Evolutionary conservation across 2,888 invertebrate genomes (phyloP).

Genomic region (Eupeodes luniger): DNA sequence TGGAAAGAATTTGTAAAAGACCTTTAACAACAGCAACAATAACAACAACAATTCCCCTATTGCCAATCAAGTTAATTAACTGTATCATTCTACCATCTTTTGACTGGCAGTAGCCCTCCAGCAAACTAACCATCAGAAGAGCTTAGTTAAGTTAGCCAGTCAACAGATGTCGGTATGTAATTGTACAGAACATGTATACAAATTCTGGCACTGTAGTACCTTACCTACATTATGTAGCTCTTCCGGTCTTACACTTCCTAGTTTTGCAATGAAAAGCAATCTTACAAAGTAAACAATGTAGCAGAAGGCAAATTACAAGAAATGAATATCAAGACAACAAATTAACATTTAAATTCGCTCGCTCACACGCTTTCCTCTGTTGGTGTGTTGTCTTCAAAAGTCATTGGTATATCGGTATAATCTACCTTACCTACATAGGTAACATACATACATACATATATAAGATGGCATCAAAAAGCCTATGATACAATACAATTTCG

Average conservation of each 20-base stretch:
- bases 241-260: slow-evolving; percentile 70
- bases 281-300: slow-evolving; percentile 66
- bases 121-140: not conserved
- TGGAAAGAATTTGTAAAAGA: not conserved
- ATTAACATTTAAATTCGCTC: slow-evolving; percentile 67
- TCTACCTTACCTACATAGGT: not conserved
- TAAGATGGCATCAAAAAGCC: not conserved
- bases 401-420: too few species aligned
- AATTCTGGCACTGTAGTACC: not conserved
- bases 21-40: not conserved
- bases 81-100: slow-evolving; percentile 27
- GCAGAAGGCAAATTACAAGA: slow-evolving; percentile 66
- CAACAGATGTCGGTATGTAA: not conserved
- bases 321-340: slow-evolving; percentile 61
- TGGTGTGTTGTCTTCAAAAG: too few species aligned
- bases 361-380: not conserved
- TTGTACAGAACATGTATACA: not conserved
- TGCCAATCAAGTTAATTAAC: slow-evolving; percentile 48
- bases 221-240: slow-evolving; percentile 2
- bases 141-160: not conserved
- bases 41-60: slow-evolving; percentile 16
- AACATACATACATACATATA: not conserved
- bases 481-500: slow-evolving; percentile 50
- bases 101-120: slow-evolving; percentile 20
- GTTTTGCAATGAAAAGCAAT: slow-evolving; percentile 65